Base-by-base conservation (phyloP, 2,888 invertebrate genomes). In the Napeogenes inachia region DNA sequence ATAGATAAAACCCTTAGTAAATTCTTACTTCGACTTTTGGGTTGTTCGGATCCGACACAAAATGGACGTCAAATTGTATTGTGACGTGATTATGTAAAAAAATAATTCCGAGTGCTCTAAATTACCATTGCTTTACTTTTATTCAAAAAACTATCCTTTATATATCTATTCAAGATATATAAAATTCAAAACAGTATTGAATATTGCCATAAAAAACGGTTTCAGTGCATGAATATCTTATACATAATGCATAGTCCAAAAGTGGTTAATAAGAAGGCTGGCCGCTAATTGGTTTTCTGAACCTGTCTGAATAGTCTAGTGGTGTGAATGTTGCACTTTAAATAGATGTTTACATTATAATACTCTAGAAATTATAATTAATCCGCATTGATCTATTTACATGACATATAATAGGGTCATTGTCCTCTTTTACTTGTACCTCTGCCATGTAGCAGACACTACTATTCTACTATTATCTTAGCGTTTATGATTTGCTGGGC, bases 61-160 rank as follows among this genome's bases (percentile, higher is more conserved):
- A 87, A 89, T 89, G 89, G 89, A 88, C 88, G 89, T 87, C 89
- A 82, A 71, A 76, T 75, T 77, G 76, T 79, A 77, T 82, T 82
- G 84, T 87, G 84, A 83, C 84, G 82, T 85, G 88, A 87, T 88
- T 87, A 87, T 87, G 81, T 87, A 87, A 87, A 85, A 81, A 83
- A 64, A 68, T 57, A 59, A 21, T 50, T 50, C 30, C 30, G 8
- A 50, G 50, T 30, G 10, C 21, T 50, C 21, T 50, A 50, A 8
- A 50, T 30, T 8, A 13, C 50, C 21, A 30, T 50, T 42, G 42
- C 42, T 42, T 12, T 12, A 6, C 3, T 10, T 42, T 42, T 42
- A 12, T 12, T 10, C 5, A 42, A 42, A 2, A 42, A 42, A 10
- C 5, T 38, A 8, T 3, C 8, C 8, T 42, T 2, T 10, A 42